These are phyloP conservation scores for Mercenaria mercenaria DNA, from an alignment of 1,140 invertebrate genomes.

Conservation along the genomic window DNA sequence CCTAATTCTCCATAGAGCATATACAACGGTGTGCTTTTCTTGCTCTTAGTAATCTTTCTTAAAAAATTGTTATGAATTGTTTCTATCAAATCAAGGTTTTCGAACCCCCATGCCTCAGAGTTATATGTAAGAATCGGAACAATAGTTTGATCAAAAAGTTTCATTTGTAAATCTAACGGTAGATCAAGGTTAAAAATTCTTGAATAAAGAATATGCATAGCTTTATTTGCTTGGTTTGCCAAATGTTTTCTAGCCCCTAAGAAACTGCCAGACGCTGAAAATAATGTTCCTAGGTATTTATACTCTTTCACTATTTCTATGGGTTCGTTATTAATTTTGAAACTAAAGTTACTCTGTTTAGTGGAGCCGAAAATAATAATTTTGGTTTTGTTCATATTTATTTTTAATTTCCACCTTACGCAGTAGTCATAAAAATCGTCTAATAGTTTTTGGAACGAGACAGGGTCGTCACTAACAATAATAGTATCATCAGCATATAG, in stretches of 20 bases:
- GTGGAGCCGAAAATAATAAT: neutral
- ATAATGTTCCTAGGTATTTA: neutral
- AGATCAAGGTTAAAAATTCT: constrained; percentile 2
- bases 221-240: constrained; percentile 9
- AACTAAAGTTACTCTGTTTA: neutral
- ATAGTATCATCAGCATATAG: constrained; percentile 17
- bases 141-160: too few species aligned
- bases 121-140: neutral
- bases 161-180: constrained; percentile 5
- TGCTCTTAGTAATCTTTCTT: neutral
- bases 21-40: neutral
- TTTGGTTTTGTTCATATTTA: constrained; percentile 28
- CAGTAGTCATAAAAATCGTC: neutral
- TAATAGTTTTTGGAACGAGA: neutral
- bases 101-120: neutral
- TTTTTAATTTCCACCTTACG: neutral
- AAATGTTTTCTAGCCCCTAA: neutral
- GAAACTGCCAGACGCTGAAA: neutral
- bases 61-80: constrained; percentile 29
- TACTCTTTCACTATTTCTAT: neutral
- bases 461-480: neutral
- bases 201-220: neutral
- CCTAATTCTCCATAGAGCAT: constrained; percentile 29
- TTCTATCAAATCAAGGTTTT: neutral
- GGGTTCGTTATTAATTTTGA: neutral